phyloP scores from a whole-genome alignment of 2,113 vertebrate genomes.

The Sander vitreus region DNA sequence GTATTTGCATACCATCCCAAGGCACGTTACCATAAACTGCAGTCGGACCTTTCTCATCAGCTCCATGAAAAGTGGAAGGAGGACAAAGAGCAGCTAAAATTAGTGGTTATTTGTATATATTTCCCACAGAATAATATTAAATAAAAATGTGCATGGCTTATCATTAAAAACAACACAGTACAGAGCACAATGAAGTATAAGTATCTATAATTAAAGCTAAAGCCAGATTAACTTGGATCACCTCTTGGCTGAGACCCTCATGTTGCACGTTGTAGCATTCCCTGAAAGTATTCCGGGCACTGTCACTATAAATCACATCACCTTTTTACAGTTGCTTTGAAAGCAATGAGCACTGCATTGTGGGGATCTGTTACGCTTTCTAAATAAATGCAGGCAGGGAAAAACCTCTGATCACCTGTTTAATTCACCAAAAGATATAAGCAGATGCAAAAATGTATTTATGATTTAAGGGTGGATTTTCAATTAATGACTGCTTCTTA shows the following conservation, averaged over 20 bases:
- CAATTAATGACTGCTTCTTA: neutral
- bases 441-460: neutral
- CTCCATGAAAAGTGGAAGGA: slow-evolving; percentile 14
- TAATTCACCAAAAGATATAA: neutral
- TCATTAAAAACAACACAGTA: neutral
- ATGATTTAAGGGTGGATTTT: neutral
- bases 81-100: slow-evolving; percentile 12
- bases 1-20: slow-evolving; percentile 56
- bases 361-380: neutral
- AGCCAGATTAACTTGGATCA: neutral
- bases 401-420: neutral
- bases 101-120: slow-evolving; percentile 8
- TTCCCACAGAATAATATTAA: neutral
- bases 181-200: neutral
- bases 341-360: neutral
- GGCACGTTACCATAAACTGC: slow-evolving; percentile 30
- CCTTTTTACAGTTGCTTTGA: neutral
- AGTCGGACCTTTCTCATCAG: slow-evolving; percentile 21
- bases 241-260: neutral
- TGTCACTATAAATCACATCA: slow-evolving; percentile 10
- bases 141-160: neutral
- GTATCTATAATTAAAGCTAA: neutral
- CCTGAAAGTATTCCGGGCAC: neutral
- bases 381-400: neutral
- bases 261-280: neutral